Evolutionary conservation across 2,888 invertebrate species (phyloP).

Genomic region (Microctonus brassicae): DNA sequence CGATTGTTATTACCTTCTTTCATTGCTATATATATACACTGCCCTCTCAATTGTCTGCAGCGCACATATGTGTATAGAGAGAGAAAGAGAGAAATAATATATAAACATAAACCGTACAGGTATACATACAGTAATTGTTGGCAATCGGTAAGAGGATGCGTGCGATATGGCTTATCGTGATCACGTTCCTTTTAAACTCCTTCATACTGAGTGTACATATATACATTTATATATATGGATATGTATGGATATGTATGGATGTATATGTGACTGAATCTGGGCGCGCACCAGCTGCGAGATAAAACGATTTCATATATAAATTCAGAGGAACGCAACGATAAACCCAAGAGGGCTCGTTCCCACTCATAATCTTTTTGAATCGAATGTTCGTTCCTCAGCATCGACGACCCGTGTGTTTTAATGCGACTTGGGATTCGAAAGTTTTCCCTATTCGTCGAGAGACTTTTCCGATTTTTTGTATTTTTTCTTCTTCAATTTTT

Average conservation of each 20-base stretch:
- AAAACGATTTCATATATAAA: conserved; percentile 36
- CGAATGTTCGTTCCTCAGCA: conserved; percentile 26
- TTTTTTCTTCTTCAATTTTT: background rate
- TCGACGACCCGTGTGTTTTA: conserved; percentile 31
- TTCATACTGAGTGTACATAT: conserved; percentile 5
- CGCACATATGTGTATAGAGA: background rate
- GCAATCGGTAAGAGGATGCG: background rate
- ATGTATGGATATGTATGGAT: too few relatives aligned
- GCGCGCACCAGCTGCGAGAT: conserved; percentile 26
- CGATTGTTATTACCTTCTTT: background rate
- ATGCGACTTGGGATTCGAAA: conserved; percentile 16
- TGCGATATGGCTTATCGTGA: conserved; percentile 7
- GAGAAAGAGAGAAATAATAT: background rate
- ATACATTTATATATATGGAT: background rate
- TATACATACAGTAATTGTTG: background rate
- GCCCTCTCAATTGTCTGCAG: too few relatives aligned
- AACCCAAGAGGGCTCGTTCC: conserved; percentile 28
- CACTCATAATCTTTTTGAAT: conserved; percentile 30
- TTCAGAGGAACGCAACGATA: conserved; percentile 32
- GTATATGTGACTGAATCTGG: background rate
- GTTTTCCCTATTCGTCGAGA: background rate
- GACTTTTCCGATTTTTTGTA: background rate
- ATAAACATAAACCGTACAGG: background rate
- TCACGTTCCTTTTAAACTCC: conserved; percentile 14
- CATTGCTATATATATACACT: background rate